Evolutionary conservation across 2,113 vertebrate genomes (phyloP).

Genomic region (Conger conger): DNA sequence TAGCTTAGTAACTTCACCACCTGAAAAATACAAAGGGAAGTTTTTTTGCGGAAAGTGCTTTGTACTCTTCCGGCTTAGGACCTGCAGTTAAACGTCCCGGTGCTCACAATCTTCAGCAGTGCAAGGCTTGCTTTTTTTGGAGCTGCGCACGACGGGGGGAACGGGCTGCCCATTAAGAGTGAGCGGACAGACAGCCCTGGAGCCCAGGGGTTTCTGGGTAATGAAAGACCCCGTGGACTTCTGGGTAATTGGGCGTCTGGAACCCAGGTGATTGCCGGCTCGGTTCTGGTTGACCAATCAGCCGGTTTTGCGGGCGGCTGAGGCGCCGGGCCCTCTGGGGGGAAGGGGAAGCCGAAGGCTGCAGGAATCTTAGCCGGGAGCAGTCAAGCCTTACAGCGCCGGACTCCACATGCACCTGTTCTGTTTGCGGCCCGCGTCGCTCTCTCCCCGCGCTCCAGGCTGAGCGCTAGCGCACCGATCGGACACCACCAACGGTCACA

Average conservation of each 20-base stretch:
- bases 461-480: not conserved
- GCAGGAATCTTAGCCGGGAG: slow-evolving; percentile 48
- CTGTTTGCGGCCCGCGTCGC: slow-evolving; percentile 39
- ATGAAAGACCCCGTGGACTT: slow-evolving; percentile 61
- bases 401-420: slow-evolving; percentile 34
- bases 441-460: not conserved
- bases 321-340: slow-evolving; percentile 49
- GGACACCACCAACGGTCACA: not conserved
- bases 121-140: slow-evolving; percentile 9
- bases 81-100: not conserved
- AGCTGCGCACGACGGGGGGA: slow-evolving; percentile 15
- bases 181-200: slow-evolving; percentile 38
- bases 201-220: slow-evolving; percentile 65
- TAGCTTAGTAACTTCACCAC: not conserved
- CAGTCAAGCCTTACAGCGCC: slow-evolving; percentile 51
- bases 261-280: slow-evolving; percentile 67
- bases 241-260: slow-evolving; percentile 69
- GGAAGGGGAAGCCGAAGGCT: slow-evolving; percentile 34
- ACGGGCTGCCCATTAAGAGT: slow-evolving; percentile 59
- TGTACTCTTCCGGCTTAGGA: not conserved
- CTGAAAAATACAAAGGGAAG: slow-evolving; percentile 12
- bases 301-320: slow-evolving; percentile 49
- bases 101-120: slow-evolving; percentile 28
- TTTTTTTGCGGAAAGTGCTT: slow-evolving; percentile 9
- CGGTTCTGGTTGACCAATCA: slow-evolving; percentile 70